Conservation (phyloP, 1,140 invertebrate species). For the Tetramorium alpestre region DNA sequence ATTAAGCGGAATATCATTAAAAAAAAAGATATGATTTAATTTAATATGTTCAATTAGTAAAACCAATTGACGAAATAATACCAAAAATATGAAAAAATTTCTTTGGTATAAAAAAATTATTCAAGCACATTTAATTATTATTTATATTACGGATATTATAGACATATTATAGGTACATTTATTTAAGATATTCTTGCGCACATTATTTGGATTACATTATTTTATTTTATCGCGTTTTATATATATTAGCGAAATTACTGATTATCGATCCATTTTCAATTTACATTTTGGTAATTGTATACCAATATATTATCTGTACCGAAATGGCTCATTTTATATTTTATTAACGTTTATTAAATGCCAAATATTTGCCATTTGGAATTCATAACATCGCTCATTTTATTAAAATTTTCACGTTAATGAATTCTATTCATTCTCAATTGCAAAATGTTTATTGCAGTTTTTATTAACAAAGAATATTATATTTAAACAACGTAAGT, state of each 20-base stretch:
- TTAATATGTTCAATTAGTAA: not conserved
- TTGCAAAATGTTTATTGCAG: not conserved
- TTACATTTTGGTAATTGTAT: constrained; percentile 32
- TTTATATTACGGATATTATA: not conserved
- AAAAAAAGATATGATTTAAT: not conserved
- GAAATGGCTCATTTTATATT: constrained; percentile 39
- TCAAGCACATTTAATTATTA: not conserved
- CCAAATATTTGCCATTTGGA: constrained; percentile 33
- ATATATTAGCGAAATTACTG: constrained; percentile 1
- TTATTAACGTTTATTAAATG: constrained; percentile 50
- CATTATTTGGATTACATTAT: constrained; percentile 8
- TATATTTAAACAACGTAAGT: not conserved
- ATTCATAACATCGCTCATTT: constrained; percentile 14
- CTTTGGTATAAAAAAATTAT: not conserved
- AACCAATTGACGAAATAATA: not conserved
- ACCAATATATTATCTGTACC: constrained; percentile 32
- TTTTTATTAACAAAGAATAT: constrained; percentile 12
- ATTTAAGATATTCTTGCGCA: not conserved
- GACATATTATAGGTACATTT: not conserved
- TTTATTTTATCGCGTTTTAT: not conserved
- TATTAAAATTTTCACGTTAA: constrained; percentile 40
- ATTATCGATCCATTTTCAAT: constrained; percentile 24
- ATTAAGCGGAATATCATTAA: not conserved
- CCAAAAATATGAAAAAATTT: not conserved
- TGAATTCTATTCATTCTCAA: constrained; percentile 4